These are phyloP conservation scores for Cyclophora albipunctata DNA, from an alignment of 2,888 invertebrate species.

Conservation along the genomic window DNA sequence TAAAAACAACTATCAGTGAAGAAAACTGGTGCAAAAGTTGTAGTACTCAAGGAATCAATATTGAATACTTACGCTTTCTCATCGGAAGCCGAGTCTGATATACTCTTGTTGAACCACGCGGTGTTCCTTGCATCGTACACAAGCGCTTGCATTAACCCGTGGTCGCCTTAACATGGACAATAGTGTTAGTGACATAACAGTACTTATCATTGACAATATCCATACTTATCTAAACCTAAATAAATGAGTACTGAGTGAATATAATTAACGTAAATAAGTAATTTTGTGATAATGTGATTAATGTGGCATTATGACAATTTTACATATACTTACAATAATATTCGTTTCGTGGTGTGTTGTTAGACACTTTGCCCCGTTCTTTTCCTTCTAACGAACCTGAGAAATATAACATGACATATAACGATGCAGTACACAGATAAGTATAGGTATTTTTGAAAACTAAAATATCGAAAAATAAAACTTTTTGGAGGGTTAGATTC, in stretches of 20 bases:
- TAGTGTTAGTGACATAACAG: neutral
- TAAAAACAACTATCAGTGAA: neutral
- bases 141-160: constrained; percentile 87
- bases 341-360: constrained; percentile 60
- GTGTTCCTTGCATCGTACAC: constrained; percentile 93
- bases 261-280: no score
- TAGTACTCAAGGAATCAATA: neutral
- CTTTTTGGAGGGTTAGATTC: no score
- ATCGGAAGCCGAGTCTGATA: constrained; percentile 81
- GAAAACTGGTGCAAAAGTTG: neutral
- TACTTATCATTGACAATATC: no score
- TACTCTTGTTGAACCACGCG: constrained; percentile 87
- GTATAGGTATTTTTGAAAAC: no score
- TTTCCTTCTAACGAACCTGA: constrained; percentile 53
- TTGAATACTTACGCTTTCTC: constrained; percentile 71
- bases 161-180: constrained; percentile 78
- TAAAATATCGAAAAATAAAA: no score
- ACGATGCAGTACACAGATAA: no score
- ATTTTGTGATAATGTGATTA: no score
- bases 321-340: constrained; percentile 69
- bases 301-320: neutral
- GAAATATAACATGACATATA: constrained; percentile 1
- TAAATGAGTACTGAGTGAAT: no score
- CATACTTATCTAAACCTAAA: no score
- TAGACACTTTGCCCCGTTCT: constrained; percentile 55